phyloP scores from a whole-genome alignment of 2,797 vertebrate genomes.

The Pseudomugil gertrudae region DNA sequence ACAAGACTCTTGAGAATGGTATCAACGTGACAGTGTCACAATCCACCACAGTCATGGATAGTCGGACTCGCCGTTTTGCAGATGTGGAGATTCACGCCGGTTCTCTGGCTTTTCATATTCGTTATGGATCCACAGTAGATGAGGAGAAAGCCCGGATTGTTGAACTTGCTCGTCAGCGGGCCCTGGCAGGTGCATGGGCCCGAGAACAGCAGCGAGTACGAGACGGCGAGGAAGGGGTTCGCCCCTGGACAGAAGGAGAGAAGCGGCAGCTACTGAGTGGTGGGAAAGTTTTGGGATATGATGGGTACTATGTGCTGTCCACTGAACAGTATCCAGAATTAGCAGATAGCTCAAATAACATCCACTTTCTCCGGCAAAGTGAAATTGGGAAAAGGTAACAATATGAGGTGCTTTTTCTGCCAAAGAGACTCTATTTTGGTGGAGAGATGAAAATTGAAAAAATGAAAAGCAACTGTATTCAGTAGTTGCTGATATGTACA shows the following conservation, averaged over 20 bases:
- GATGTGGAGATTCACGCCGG: constrained; percentile 95
- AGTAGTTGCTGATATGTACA: constrained; percentile 61
- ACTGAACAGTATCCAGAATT: constrained; percentile 99
- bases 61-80: constrained; percentile 96
- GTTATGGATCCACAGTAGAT: constrained; percentile 95
- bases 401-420: constrained; percentile 84
- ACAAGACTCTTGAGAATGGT: constrained; percentile 94
- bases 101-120: constrained; percentile 91
- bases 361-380: constrained; percentile 98
- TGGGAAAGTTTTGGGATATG: constrained; percentile 95
- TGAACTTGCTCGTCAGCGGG: constrained; percentile 94
- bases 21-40: constrained; percentile 97
- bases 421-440: constrained; percentile 85
- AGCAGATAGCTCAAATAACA: constrained; percentile 96
- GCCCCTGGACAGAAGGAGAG: constrained; percentile 97
- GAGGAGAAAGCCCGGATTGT: constrained; percentile 95
- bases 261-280: constrained; percentile 96
- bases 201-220: constrained; percentile 93
- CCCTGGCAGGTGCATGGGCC: constrained; percentile 92
- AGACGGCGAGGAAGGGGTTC: constrained; percentile 94
- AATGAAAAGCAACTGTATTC: constrained; percentile 55
- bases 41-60: constrained; percentile 94
- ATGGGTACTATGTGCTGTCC: constrained; percentile 98
- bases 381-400: constrained; percentile 99
- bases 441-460: constrained; percentile 68